phyloP scores from a whole-genome alignment of 2,797 vertebrate genomes.

The Melanogrammus aeglefinus region DNA sequence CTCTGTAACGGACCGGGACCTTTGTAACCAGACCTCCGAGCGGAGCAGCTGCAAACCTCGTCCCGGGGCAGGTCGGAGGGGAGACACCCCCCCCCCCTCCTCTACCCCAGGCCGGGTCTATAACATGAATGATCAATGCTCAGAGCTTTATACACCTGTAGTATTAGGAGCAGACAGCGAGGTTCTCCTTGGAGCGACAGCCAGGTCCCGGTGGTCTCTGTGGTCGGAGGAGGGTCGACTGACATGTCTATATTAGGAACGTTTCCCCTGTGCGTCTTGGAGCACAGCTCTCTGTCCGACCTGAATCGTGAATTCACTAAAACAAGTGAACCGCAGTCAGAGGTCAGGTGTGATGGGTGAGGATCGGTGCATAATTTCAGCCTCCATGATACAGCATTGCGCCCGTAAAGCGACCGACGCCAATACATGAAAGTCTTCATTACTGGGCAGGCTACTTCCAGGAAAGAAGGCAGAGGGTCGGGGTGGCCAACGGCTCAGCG shows the following conservation, averaged over 20 bases:
- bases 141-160: neutral
- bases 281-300: neutral
- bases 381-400: neutral
- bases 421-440: neutral
- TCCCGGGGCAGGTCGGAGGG: constrained; percentile 27
- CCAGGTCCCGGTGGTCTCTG: constrained; percentile 22
- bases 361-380: neutral
- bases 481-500: no score
- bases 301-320: neutral
- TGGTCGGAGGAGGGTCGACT: constrained; percentile 54
- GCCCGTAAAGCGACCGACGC: neutral
- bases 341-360: neutral
- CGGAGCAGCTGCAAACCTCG: constrained; percentile 42
- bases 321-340: neutral
- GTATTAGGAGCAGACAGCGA: neutral
- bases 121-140: neutral
- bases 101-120: neutral
- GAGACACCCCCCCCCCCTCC: neutral
- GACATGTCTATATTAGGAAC: constrained; percentile 82
- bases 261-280: constrained; percentile 46
- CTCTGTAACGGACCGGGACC: neutral
- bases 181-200: constrained; percentile 40
- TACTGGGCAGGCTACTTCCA: neutral
- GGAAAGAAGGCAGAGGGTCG: neutral
- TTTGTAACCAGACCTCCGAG: constrained; percentile 5